Conservation (phyloP, 2,888 invertebrate species). For the Drosophila quasianomalipes region DNA sequence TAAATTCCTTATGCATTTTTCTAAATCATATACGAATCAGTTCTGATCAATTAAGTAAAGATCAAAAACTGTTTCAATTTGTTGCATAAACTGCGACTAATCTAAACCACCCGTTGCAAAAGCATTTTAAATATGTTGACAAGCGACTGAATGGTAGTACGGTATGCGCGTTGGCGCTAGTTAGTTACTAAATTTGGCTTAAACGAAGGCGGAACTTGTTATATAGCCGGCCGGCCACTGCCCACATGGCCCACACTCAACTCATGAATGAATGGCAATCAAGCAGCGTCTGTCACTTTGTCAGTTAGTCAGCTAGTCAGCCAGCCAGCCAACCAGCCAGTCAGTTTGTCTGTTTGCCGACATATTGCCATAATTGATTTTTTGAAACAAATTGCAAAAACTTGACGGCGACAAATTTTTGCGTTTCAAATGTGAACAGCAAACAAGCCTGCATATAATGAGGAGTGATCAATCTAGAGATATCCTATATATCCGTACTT, state of each 20-base stretch:
- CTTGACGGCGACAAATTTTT: constrained; percentile 77
- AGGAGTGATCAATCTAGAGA: neutral
- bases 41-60: neutral
- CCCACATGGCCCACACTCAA: constrained; percentile 69
- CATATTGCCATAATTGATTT: constrained; percentile 77
- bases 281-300: constrained; percentile 38
- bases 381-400: constrained; percentile 58
- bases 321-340: constrained; percentile 14
- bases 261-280: constrained; percentile 72
- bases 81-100: constrained; percentile 1
- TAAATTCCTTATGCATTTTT: neutral
- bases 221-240: constrained; percentile 76
- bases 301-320: constrained; percentile 3
- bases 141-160: constrained; percentile 1
- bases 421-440: constrained; percentile 55
- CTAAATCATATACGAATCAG: neutral
- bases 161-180: constrained; percentile 68
- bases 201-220: constrained; percentile 82
- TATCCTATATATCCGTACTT: neutral
- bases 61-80: neutral
- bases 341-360: constrained; percentile 34
- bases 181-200: constrained; percentile 82
- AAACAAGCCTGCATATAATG: constrained; percentile 8
- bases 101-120: neutral
- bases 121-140: constrained; percentile 3